Evolutionary conservation across 2,797 vertebrate genomes (phyloP).

Genomic region (Paedocypris micromegethes): DNA sequence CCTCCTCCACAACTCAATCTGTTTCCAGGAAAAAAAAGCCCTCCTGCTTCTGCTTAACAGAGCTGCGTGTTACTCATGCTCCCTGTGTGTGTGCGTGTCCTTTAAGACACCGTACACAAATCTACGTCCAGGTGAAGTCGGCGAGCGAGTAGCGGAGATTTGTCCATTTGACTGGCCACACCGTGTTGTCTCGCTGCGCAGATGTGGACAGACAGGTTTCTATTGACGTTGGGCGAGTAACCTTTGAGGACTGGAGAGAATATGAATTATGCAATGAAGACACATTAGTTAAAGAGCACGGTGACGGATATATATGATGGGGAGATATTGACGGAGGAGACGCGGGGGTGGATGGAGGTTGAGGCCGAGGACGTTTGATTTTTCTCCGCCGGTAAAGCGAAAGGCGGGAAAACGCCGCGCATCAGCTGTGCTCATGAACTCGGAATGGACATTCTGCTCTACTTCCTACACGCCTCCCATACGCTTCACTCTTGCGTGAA

Average conservation of each 20-base stretch:
- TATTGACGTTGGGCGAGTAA: conserved; percentile 49
- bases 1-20: conserved; percentile 33
- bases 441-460: conserved; percentile 33
- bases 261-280: conserved; percentile 52
- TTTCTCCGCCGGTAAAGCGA: conserved; percentile 1
- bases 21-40: conserved; percentile 23
- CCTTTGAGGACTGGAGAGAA: conserved; percentile 44
- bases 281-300: conserved; percentile 50
- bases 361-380: conserved; percentile 34
- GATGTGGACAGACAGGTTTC: conserved; percentile 32
- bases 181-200: conserved; percentile 3
- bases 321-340: conserved; percentile 42
- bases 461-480: conserved; percentile 16
- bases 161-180: background rate
- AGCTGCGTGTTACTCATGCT: conserved; percentile 17
- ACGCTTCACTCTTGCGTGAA: conserved; percentile 11
- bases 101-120: too few relatives aligned
- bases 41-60: conserved; percentile 14
- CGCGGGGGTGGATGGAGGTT: conserved; percentile 9
- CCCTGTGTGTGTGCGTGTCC: too few relatives aligned
- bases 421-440: conserved; percentile 30
- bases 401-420: conserved; percentile 15
- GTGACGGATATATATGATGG: conserved; percentile 45
- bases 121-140: too few relatives aligned
- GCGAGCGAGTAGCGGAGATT: background rate